These are phyloP conservation scores for Aleiodes sp. DNA, from an alignment of 1,140 invertebrate species.

Conservation along the genomic window DNA sequence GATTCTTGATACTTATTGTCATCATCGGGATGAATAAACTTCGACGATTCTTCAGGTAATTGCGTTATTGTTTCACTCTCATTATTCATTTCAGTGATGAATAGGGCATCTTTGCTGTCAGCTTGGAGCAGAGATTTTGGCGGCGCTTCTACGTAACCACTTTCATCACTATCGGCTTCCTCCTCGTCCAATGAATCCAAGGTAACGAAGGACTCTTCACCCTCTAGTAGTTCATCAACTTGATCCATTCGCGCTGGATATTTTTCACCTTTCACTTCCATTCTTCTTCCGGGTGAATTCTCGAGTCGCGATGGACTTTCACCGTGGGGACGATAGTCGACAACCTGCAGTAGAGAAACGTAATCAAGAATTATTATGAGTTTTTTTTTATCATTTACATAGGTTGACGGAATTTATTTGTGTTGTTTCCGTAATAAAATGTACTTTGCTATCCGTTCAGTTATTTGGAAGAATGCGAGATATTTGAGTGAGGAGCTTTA, in stretches of 20 bases:
- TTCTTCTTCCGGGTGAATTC: constrained; percentile 31
- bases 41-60: too few species aligned
- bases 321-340: constrained; percentile 61
- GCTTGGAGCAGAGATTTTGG: not conserved
- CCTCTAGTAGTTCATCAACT: constrained; percentile 39
- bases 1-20: constrained; percentile 35
- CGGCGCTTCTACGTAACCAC: not conserved
- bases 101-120: constrained; percentile 38
- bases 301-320: constrained; percentile 48
- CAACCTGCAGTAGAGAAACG: constrained; percentile 42
- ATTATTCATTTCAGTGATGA: constrained; percentile 52
- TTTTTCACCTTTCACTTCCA: constrained; percentile 42
- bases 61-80: too few species aligned
- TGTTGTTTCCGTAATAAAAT: too few species aligned
- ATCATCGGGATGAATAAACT: constrained; percentile 20
- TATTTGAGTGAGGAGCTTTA: too few species aligned
- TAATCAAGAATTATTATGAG: not conserved
- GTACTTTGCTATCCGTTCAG: too few species aligned
- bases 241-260: constrained; percentile 40
- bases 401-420: too few species aligned
- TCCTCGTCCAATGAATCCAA: constrained; percentile 51
- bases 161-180: not conserved
- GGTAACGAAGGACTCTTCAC: constrained; percentile 49
- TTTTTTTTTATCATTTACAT: constrained; percentile 29
- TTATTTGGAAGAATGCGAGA: too few species aligned